Evolutionary conservation across 2,113 vertebrate species (phyloP).

Genomic region (Lota lota): DNA sequence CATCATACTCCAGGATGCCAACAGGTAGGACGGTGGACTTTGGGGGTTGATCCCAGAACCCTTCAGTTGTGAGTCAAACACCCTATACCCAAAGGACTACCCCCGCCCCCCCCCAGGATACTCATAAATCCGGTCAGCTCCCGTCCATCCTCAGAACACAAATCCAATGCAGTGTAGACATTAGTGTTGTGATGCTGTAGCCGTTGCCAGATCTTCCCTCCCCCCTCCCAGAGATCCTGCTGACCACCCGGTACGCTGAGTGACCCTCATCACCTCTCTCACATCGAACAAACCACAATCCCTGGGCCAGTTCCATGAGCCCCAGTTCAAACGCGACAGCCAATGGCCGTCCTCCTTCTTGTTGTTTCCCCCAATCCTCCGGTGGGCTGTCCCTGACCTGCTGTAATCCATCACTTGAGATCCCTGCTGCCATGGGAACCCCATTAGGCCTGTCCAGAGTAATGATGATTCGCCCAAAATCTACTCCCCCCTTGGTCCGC

Average conservation of each 20-base stretch:
- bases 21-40: no score
- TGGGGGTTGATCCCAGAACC: no score
- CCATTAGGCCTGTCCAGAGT: conserved; percentile 65
- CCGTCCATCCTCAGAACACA: background rate
- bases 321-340: conserved; percentile 49
- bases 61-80: no score
- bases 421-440: conserved; percentile 55
- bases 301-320: conserved; percentile 57
- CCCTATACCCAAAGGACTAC: no score
- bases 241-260: conserved; percentile 50
- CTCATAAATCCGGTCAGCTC: background rate
- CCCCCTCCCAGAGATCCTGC: conserved; percentile 37
- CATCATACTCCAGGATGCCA: no score
- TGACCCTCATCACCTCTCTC: conserved; percentile 48
- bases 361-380: conserved; percentile 51
- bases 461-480: conserved; percentile 65
- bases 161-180: background rate
- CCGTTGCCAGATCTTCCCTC: conserved; percentile 23
- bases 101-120: background rate
- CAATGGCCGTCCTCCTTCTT: conserved; percentile 39
- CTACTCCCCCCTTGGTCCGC: conserved; percentile 30
- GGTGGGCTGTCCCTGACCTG: conserved; percentile 38
- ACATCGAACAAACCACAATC: conserved; percentile 37
- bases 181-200: conserved; percentile 9
- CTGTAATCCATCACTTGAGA: conserved; percentile 60